A percentile compares a stretch with the other conserved stretches of the same genome.
These are phyloP conservation scores for Sylvicapra grimmia DNA, from an alignment of 2,113 vertebrate species.

Conservation along the genomic window DNA sequence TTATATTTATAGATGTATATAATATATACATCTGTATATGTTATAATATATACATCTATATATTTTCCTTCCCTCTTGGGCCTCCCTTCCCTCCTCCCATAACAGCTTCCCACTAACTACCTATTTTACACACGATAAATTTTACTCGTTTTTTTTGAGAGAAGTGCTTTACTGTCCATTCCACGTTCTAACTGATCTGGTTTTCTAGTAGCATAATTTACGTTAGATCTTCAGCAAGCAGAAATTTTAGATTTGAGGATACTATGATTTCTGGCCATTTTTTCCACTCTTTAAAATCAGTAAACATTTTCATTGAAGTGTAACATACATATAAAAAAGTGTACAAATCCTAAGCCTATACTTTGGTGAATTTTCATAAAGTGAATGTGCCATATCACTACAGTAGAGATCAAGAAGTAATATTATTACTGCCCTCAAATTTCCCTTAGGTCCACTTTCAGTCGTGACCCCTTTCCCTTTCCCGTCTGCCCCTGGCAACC, in stretches of 20 bases:
- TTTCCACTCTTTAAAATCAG: neutral
- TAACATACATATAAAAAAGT: neutral
- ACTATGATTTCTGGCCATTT: neutral
- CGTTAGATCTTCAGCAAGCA: neutral
- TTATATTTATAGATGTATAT: neutral
- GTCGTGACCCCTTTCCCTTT: neutral
- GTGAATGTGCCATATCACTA: neutral
- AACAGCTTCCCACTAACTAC: neutral
- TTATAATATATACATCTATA: neutral
- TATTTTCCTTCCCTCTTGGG: neutral
- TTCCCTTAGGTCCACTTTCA: neutral
- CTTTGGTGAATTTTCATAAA: neutral
- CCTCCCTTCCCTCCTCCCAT: neutral
- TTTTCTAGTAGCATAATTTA: neutral
- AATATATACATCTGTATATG: neutral
- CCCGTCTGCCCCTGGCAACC: neutral
- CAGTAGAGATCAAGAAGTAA: neutral
- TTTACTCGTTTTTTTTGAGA: neutral
- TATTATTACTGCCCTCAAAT: neutral
- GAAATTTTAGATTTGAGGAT: neutral
- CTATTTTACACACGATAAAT: neutral
- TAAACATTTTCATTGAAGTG: neutral
- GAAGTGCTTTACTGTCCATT: neutral
- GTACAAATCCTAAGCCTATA: neutral
- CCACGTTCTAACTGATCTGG: neutral